A percentile compares a stretch with the other conserved stretches of the same genome.
phyloP scores from a whole-genome alignment of 2,113 vertebrate genomes.

The Campylomormyrus numenius region DNA sequence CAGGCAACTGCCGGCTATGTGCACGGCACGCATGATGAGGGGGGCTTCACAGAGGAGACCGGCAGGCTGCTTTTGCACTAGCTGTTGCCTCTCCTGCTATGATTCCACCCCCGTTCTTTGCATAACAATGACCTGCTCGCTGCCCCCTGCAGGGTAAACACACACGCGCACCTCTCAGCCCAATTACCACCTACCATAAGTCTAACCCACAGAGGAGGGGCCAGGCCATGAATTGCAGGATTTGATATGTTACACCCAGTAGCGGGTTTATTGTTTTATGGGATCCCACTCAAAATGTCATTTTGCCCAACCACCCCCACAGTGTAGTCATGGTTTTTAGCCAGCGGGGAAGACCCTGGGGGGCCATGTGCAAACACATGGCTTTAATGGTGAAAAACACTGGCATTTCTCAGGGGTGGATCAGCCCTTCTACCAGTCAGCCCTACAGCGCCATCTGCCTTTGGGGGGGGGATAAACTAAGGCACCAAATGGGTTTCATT shows the following conservation, averaged over 20 bases:
- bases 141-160: not conserved
- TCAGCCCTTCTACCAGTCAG: not conserved
- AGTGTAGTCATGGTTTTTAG: not conserved
- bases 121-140: not conserved
- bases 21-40: not conserved
- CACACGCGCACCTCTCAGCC: not conserved
- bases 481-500: not conserved
- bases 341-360: not conserved
- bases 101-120: not conserved
- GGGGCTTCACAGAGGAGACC: not conserved
- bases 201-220: not conserved
- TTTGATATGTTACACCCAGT: not conserved
- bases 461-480: not conserved
- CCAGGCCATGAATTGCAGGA: not conserved
- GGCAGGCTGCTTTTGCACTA: not conserved
- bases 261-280: not conserved
- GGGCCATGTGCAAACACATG: not conserved
- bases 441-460: not conserved
- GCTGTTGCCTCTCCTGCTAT: not conserved
- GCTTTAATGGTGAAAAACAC: not conserved
- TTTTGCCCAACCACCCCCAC: not conserved
- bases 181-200: not conserved
- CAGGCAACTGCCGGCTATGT: not conserved
- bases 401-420: not conserved
- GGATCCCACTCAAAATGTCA: not conserved